These are phyloP conservation scores for Mimumesa dahlbomi DNA, from an alignment of 2,888 invertebrate genomes.

Conservation along the genomic window DNA sequence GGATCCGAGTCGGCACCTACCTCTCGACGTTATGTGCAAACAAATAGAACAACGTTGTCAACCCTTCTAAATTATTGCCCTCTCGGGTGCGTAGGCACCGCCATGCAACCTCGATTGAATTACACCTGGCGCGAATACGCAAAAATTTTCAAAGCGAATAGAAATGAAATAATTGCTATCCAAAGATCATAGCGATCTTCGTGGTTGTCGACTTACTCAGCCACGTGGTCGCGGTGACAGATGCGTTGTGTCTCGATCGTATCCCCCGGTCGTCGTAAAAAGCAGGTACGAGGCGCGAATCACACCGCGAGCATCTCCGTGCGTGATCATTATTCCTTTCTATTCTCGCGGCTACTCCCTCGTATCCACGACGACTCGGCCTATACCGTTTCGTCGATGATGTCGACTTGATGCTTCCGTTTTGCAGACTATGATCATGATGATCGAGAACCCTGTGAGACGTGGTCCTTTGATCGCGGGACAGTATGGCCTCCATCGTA, in stretches of 20 bases:
- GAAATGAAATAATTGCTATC: neutral
- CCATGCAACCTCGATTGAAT: no score
- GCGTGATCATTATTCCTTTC: slow-evolving; percentile 34
- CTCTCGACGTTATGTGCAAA: neutral
- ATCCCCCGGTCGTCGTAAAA: slow-evolving; percentile 57
- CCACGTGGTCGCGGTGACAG: slow-evolving; percentile 71
- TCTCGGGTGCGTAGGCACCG: no score
- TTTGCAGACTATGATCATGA: slow-evolving; percentile 39
- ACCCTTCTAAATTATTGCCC: no score
- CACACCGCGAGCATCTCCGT: slow-evolving; percentile 39
- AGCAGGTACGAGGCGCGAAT: slow-evolving; percentile 49
- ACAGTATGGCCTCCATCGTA: slow-evolving; percentile 72
- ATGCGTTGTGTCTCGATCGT: slow-evolving; percentile 44
- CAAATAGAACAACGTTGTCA: neutral
- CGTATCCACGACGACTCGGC: slow-evolving; percentile 10
- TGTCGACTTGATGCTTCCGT: neutral
- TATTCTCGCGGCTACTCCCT: slow-evolving; percentile 19
- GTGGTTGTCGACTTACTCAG: slow-evolving; percentile 74
- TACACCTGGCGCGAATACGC: neutral
- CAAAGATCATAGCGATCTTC: neutral
- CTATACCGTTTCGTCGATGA: slow-evolving; percentile 20
- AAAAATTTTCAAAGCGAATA: neutral
- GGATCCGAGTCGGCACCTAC: neutral
- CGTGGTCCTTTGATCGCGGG: slow-evolving; percentile 77
- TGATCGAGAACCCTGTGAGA: slow-evolving; percentile 70